phyloP scores from a whole-genome alignment of 2,797 vertebrate species.

The Aphelocoma californica region DNA sequence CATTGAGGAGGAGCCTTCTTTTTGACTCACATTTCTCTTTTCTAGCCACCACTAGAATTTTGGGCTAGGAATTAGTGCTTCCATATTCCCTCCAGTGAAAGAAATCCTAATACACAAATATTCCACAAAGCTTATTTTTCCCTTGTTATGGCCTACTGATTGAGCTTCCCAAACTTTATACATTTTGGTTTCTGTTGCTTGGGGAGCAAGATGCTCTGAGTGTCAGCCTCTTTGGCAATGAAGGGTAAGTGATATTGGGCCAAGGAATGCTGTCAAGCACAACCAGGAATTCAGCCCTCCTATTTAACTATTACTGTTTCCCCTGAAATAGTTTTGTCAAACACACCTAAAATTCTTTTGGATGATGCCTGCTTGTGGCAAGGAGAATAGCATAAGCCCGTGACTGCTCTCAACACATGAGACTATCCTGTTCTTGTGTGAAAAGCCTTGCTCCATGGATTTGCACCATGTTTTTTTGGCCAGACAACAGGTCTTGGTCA shows the following conservation, averaged over 20 bases:
- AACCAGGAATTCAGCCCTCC: background rate
- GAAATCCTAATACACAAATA: background rate
- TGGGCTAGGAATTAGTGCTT: background rate
- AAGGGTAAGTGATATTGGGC: background rate
- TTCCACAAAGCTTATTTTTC: background rate
- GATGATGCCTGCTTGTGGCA: background rate
- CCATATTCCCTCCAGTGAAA: background rate
- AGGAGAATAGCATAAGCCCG: background rate
- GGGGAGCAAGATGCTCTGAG: background rate
- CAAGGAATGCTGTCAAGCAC: background rate
- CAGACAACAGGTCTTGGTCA: background rate
- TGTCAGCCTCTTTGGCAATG: background rate
- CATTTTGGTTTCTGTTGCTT: background rate
- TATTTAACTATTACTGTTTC: background rate
- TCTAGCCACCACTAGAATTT: background rate
- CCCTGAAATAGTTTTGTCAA: background rate
- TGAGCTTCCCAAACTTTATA: fast-evolving
- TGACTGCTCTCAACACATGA: background rate
- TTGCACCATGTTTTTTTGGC: fast-evolving
- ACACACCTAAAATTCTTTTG: background rate
- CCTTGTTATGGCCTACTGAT: background rate
- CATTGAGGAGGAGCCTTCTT: background rate
- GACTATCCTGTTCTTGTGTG: background rate
- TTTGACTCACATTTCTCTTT: background rate
- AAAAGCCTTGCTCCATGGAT: background rate